Percentiles rank a stretch among this genome's conserved stretches.
Conservation (phyloP, 2,888 invertebrate species). For the Invenusta paracnida region DNA sequence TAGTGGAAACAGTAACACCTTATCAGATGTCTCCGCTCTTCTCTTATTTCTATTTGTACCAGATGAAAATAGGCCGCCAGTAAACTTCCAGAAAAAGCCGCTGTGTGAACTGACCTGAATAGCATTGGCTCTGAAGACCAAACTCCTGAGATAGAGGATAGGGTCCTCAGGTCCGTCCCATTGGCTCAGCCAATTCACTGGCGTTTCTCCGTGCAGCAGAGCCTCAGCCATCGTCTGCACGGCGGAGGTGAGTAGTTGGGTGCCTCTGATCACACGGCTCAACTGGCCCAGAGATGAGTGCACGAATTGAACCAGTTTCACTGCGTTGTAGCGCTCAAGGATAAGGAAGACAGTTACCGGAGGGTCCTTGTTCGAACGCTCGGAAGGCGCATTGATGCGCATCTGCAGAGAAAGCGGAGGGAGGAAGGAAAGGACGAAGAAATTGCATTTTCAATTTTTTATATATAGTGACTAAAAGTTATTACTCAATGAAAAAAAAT, state of each 20-base stretch:
- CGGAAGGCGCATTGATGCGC: not conserved
- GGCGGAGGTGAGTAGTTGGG: conserved; percentile 63
- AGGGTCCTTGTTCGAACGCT: conserved; percentile 45
- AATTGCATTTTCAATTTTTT: too few relatives aligned
- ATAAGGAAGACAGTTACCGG: conserved; percentile 67
- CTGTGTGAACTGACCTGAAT: conserved; percentile 53
- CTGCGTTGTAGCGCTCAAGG: conserved; percentile 67
- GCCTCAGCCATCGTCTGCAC: conserved; percentile 62
- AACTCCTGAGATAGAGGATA: conserved; percentile 65
- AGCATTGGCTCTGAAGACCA: conserved; percentile 64
- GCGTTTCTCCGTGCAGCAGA: conserved; percentile 65
- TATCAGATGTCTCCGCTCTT: too few relatives aligned
- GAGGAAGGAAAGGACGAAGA: too few relatives aligned
- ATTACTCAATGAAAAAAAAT: too few relatives aligned
- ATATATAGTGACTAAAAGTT: too few relatives aligned
- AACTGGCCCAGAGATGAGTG: conserved; percentile 66
- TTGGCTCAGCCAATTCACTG: conserved; percentile 67
- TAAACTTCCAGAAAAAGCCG: conserved; percentile 55
- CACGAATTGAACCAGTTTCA: conserved; percentile 66
- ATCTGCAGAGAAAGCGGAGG: not conserved
- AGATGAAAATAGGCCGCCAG: not conserved
- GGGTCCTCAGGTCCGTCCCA: conserved; percentile 71
- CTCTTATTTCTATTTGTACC: too few relatives aligned
- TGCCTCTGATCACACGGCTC: conserved; percentile 66
- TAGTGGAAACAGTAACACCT: too few relatives aligned